Conservation (phyloP, 2,888 invertebrate species). For the Molanna angustata region DNA sequence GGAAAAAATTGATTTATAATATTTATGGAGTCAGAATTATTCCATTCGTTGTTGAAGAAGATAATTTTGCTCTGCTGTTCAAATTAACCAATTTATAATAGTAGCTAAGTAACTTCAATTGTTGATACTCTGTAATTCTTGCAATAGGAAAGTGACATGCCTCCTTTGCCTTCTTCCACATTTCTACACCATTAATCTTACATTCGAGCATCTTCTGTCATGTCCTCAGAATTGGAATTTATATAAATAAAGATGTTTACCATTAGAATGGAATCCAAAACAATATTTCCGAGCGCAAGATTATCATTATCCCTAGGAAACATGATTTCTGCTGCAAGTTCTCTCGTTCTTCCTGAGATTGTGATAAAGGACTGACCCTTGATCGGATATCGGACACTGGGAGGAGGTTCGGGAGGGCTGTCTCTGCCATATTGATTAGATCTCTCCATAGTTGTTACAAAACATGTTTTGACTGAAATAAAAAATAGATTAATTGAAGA, state of each 20-base stretch:
- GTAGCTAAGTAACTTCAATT: too few species aligned
- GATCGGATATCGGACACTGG: constrained; percentile 65
- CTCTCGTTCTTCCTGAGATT: constrained; percentile 70
- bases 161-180: too few species aligned
- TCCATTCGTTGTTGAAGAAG: too few species aligned
- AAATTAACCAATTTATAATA: too few species aligned
- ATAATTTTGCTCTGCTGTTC: too few species aligned
- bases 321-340: constrained; percentile 78
- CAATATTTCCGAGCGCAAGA: constrained; percentile 77
- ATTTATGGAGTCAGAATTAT: too few species aligned
- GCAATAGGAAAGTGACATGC: too few species aligned
- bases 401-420: constrained; percentile 52
- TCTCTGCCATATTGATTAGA: constrained; percentile 54
- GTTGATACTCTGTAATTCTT: too few species aligned
- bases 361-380: constrained; percentile 60
- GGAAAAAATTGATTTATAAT: too few species aligned
- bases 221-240: constrained; percentile 81
- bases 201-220: too few species aligned
- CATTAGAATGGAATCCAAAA: constrained; percentile 76
- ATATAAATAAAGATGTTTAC: constrained; percentile 40
- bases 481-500: too few species aligned
- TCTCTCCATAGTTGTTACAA: constrained; percentile 75
- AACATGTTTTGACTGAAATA: constrained; percentile 76
- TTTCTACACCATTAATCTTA: too few species aligned
- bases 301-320: constrained; percentile 84